A percentile compares a stretch with the other conserved stretches of the same genome.
phyloP scores from a whole-genome alignment of 2,797 vertebrate species.

The Todus mexicanus region DNA sequence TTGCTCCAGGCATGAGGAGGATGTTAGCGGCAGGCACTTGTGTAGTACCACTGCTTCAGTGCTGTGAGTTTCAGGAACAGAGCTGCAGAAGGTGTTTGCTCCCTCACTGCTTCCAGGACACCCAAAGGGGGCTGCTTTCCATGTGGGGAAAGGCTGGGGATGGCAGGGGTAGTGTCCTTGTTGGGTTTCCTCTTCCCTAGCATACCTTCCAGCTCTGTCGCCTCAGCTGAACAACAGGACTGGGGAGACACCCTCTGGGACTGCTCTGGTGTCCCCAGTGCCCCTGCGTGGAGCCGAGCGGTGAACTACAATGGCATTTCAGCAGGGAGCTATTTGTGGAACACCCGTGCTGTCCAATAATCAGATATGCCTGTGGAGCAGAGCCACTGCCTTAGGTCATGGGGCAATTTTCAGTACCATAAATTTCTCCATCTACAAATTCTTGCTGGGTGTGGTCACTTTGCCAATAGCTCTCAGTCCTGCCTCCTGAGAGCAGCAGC shows the following conservation, averaged over 20 bases:
- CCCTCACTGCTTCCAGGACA: not conserved
- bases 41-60: not conserved
- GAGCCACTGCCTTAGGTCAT: slow-evolving; percentile 45
- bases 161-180: not conserved
- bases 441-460: slow-evolving; percentile 44
- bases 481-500: not conserved
- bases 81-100: not conserved
- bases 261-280: not conserved
- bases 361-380: slow-evolving; percentile 18
- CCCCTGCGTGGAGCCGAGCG: not conserved
- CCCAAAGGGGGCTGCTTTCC: not conserved
- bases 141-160: not conserved
- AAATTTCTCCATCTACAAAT: slow-evolving; percentile 30
- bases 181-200: not conserved
- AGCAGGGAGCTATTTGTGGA: slow-evolving; percentile 46
- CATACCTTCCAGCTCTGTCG: not conserved
- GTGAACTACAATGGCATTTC: not conserved
- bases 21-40: not conserved
- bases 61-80: not conserved
- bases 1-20: not conserved
- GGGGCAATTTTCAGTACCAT: slow-evolving; percentile 17
- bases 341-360: not conserved
- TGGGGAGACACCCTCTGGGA: not conserved
- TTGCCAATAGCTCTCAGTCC: not conserved
- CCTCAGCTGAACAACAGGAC: not conserved